Base-by-base conservation (phyloP, 2,113 vertebrate species). In the Heliornis fulica region DNA sequence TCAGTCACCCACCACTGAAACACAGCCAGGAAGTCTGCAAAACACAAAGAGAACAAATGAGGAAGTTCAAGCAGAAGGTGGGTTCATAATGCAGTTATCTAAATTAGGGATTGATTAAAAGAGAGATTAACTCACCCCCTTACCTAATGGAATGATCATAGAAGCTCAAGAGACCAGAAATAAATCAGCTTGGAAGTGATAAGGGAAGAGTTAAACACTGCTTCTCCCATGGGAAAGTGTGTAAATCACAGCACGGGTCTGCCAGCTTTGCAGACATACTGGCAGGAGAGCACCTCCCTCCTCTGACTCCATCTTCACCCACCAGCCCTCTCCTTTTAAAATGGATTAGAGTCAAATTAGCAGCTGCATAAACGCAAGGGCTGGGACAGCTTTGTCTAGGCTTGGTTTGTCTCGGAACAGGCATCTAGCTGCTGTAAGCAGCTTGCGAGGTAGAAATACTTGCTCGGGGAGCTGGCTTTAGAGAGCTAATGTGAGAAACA, bases 1-100 rank as follows among this genome's bases (percentile, higher is more conserved):
- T 74, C 92, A 69, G 85, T 70, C 66, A 56, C 23, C 13, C 71
- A 13, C 71, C 3, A 4, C 79, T 81, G 83, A 96, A 88, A 80
- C 86, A 59, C 71, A 92, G 38, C 85, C 93, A 97, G 93, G 72
- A 95, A 93, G 88, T 83, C 96, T 95, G 92, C 68, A 93, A 83
- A 92, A 74, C 54, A 87, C 56, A 84, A 41, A 75, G 34, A 86
- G 51, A 87, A 78, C 7, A 4, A 83, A 95, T 74, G 79, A 93
- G 85, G 92, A 97, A 94, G 72, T 94, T 82, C 71, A 86, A 51
- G 68, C 68, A 88, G 64, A 83, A 93, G 56, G 71, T 7, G 15
- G 50, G 34, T 81, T 48, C 15, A 31, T 65, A 90, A 86, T 41
- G 25, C 60, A 89, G 88, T 71, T 94, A 92, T 43, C 90, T 86